Conservation (phyloP, 2,888 invertebrate genomes). For the Pollenia labialis region DNA sequence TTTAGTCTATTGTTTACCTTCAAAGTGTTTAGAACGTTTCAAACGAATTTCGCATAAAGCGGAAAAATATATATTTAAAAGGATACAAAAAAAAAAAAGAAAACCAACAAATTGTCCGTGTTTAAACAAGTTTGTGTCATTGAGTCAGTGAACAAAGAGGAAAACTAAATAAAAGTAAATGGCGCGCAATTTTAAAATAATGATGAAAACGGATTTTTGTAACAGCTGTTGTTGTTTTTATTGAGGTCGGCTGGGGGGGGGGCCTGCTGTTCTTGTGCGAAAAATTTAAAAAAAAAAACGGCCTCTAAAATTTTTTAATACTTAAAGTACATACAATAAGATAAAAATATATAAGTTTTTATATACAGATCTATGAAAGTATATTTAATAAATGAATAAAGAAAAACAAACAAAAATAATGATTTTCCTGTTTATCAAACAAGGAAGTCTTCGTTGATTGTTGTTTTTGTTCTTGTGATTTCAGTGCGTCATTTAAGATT, state of each 20-base stretch:
- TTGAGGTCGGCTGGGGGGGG: slow-evolving; percentile 15
- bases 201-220: not conserved
- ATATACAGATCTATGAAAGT: not conserved
- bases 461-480: slow-evolving; percentile 11
- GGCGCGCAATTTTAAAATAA: slow-evolving; percentile 57
- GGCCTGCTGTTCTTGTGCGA: slow-evolving; percentile 41
- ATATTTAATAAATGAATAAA: not conserved
- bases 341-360: not conserved
- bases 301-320: not conserved
- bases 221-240: slow-evolving; percentile 38
- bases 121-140: not conserved
- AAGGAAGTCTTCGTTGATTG: slow-evolving; percentile 22
- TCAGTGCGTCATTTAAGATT: slow-evolving; percentile 6
- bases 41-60: slow-evolving; percentile 27
- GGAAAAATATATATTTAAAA: not conserved
- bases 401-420: slow-evolving; percentile 5
- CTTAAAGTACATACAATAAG: not conserved
- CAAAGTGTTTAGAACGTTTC: slow-evolving; percentile 61
- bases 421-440: slow-evolving; percentile 26
- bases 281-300: not conserved
- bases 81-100: slow-evolving; percentile 30
- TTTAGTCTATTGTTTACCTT: slow-evolving; percentile 67
- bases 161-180: slow-evolving; percentile 19
- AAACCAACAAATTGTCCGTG: slow-evolving; percentile 2
- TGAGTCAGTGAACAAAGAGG: not conserved